A percentile compares a stretch with the other conserved stretches of the same genome.
phyloP scores from a whole-genome alignment of 2,797 vertebrate genomes.

The Eulemur rubriventer region DNA sequence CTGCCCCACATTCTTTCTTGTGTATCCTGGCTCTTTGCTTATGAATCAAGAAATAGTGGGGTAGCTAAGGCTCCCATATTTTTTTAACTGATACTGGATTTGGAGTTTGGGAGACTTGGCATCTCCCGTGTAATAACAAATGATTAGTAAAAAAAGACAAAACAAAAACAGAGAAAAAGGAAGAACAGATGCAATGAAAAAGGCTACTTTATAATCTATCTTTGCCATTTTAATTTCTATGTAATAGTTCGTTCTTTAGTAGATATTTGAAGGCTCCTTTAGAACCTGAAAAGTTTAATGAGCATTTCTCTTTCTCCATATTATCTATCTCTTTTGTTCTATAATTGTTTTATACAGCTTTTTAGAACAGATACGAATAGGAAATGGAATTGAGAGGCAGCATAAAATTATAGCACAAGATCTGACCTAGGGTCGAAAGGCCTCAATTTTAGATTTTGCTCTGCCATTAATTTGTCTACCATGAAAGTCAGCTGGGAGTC shows the following conservation, averaged over 20 bases:
- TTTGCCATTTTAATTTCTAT: slow-evolving; percentile 10
- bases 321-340: not conserved
- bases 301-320: not conserved
- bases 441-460: not conserved
- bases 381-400: not conserved
- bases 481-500: not conserved
- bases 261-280: not conserved
- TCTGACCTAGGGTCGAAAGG: not conserved
- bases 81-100: not conserved
- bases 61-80: not conserved
- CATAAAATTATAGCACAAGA: not conserved
- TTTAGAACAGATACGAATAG: not conserved
- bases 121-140: not conserved
- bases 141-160: not conserved
- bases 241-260: not conserved
- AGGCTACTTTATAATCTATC: not conserved
- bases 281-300: not conserved
- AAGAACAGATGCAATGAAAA: not conserved
- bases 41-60: not conserved
- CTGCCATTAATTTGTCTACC: not conserved
- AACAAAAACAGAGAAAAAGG: not conserved
- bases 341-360: not conserved
- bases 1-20: not conserved
- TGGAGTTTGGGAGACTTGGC: not conserved
- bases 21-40: not conserved